Base-by-base conservation (phyloP, 2,888 invertebrate species). In the Phortica okadai region DNA sequence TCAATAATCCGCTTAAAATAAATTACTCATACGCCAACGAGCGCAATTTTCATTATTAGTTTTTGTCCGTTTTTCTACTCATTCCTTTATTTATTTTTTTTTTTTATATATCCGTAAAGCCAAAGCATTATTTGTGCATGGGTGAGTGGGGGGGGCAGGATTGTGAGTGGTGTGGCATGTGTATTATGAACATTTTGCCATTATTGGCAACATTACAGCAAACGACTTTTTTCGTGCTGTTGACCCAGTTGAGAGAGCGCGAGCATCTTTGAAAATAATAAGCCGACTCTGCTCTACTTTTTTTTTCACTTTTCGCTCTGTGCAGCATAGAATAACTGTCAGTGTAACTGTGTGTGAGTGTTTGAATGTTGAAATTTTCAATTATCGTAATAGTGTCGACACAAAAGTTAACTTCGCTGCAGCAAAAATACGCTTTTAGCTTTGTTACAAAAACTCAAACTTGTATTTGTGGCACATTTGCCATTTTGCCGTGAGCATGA, bases 1-100 rank as follows among this genome's bases (percentile, higher is more conserved):
- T 6, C 44, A 67, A 42, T 67, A 67, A 67, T 67, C 67, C 67
- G 67, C 67, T 67, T 67, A 44, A 67, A 67, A 67, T 67, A 67
- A 67, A 67, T 67, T 67, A 67, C 67, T 67, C 67, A 67, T 67
- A 67, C 44, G 45, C 44, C 67, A 67, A n/a, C 44, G 16, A 44
- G 7, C n/a, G 16, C 67, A 41, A 16, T 42, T n/a, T 67, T 67
- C 16, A 33, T 16, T 44, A 67, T 67, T 45, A 67, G 42, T 16
- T 67, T 6, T 11, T 21, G n/a, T 59, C 21, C 21, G 8, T 59
- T 59, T n/a, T 59, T 59, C 21, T 21, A 21, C 21, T 21, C 21
- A 21, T 21, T 33, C 1, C 33, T 33, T 33, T n/a, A n/a, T n/a
- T 21, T 21, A 21, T 21, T 21, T 21, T 21, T n/a, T 21, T 62